Evolutionary conservation across 2,888 invertebrate species (phyloP).

Genomic region (Celastrina argiolus): DNA sequence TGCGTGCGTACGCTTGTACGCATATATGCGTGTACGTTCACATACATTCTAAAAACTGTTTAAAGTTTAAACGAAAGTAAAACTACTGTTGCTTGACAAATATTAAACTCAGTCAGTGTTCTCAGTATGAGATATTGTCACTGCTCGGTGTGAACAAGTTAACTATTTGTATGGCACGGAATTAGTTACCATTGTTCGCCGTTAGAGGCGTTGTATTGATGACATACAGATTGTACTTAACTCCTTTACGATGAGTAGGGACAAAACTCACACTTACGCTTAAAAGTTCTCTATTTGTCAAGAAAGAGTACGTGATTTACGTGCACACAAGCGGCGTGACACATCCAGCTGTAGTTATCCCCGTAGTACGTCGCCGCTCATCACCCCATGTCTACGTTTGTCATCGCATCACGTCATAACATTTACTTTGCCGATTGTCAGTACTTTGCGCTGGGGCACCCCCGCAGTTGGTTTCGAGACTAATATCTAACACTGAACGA

Average conservation of each 20-base stretch:
- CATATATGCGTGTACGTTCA: neutral
- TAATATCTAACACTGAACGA: neutral
- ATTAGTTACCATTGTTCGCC: too few species aligned
- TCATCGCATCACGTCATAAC: constrained; percentile 1
- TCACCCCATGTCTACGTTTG: constrained; percentile 14
- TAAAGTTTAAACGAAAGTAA: neutral
- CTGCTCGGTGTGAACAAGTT: too few species aligned
- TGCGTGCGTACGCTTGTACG: neutral
- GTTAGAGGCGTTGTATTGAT: too few species aligned
- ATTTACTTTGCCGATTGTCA: constrained; percentile 1
- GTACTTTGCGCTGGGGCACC: neutral
- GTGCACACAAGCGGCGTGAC: neutral
- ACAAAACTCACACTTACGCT: too few species aligned
- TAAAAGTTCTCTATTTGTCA: too few species aligned
- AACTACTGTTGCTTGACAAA: too few species aligned
- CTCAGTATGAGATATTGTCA: too few species aligned
- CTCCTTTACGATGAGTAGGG: too few species aligned
- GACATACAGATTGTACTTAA: too few species aligned
- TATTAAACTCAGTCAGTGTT: too few species aligned
- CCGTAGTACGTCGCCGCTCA: neutral
- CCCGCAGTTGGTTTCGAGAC: neutral
- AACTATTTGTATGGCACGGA: too few species aligned
- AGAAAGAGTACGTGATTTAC: too few species aligned
- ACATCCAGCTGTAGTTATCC: neutral
- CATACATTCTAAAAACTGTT: neutral